A percentile compares a stretch with the other conserved stretches of the same genome.
Evolutionary conservation across 2,888 invertebrate genomes (phyloP).

Genomic region (Psylliodes chrysocephalus): DNA sequence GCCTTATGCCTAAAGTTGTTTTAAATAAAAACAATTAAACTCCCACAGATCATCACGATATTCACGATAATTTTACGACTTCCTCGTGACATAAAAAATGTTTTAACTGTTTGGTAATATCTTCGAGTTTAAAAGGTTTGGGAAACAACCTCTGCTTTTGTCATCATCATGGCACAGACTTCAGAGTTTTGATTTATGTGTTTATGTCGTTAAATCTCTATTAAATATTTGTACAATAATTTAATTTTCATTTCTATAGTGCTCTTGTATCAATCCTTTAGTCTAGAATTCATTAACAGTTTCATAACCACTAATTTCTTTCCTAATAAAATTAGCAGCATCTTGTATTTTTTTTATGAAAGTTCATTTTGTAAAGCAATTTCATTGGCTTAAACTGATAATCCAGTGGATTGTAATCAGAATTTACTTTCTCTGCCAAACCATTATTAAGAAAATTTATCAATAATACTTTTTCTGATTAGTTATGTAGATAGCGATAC

Average conservation of each 20-base stretch:
- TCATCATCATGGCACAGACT: constrained; percentile 20
- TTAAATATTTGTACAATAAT: constrained; percentile 5
- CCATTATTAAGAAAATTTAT: too few relatives aligned
- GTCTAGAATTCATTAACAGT: too few relatives aligned
- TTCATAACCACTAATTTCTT: too few relatives aligned
- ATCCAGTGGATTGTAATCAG: too few relatives aligned
- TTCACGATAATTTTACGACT: constrained; percentile 23
- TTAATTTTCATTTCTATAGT: background rate
- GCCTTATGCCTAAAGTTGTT: constrained; percentile 6
- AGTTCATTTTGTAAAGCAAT: too few relatives aligned
- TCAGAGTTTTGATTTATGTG: constrained; percentile 24
- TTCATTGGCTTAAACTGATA: too few relatives aligned
- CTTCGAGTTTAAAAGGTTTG: constrained; percentile 2
- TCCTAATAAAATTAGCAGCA: too few relatives aligned
- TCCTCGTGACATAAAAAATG: constrained; percentile 26
- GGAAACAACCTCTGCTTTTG: constrained; percentile 22
- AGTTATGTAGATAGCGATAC: too few relatives aligned
- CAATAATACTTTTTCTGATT: too few relatives aligned
- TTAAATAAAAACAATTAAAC: constrained; percentile 8
- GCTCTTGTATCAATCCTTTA: too few relatives aligned
- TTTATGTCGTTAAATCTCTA: background rate
- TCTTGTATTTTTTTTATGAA: too few relatives aligned
- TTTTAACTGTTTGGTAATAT: constrained; percentile 22
- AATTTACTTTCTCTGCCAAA: too few relatives aligned
- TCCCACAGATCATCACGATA: constrained; percentile 21